Percentiles rank a stretch among this genome's conserved stretches.
These are phyloP conservation scores for Syrmaticus mikado DNA, from an alignment of 2,113 vertebrate genomes.

Conservation along the genomic window DNA sequence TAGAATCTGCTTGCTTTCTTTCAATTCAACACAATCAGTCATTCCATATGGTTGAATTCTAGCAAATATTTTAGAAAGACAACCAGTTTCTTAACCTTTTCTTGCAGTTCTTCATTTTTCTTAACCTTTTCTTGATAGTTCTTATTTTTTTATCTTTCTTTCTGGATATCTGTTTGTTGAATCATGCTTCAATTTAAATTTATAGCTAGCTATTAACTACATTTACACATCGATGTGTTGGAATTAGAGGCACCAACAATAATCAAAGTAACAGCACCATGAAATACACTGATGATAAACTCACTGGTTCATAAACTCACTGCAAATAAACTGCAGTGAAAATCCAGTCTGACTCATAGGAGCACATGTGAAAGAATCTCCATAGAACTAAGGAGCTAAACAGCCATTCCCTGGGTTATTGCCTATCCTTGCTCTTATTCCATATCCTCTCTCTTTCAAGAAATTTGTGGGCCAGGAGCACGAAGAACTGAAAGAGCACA, in stretches of 20 bases:
- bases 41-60: not conserved
- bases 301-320: not conserved
- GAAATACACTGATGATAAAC: not conserved
- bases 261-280: not conserved
- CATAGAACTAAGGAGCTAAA: not conserved
- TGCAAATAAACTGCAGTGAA: not conserved
- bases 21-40: constrained; percentile 4
- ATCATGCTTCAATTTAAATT: not conserved
- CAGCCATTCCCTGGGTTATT: not conserved
- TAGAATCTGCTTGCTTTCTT: constrained; percentile 12
- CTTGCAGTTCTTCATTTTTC: not conserved
- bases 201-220: not conserved
- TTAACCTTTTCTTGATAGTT: not conserved
- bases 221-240: not conserved
- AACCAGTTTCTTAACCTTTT: not conserved
- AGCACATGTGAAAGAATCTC: not conserved
- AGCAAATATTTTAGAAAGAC: not conserved
- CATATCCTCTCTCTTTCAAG: not conserved
- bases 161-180: not conserved
- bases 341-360: not conserved
- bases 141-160: not conserved
- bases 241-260: not conserved
- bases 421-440: not conserved
- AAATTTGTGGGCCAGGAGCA: not conserved
- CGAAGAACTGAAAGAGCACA: not conserved